Base-by-base conservation (phyloP, 2,797 vertebrate species). In the Sphenodon punctatus region DNA sequence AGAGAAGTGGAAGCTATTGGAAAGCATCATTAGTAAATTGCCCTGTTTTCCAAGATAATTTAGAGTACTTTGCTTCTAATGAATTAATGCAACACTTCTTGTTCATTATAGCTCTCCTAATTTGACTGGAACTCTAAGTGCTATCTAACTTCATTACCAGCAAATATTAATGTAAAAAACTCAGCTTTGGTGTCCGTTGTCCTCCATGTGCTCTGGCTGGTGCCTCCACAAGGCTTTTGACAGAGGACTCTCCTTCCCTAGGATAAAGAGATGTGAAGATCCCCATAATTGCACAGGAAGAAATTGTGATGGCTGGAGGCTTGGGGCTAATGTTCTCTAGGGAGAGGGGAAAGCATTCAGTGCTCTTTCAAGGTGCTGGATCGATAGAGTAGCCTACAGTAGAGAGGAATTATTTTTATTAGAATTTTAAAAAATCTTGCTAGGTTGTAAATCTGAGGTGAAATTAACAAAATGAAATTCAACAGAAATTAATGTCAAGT, bases 21-120 rank as follows among this genome's bases (percentile, higher is more conserved):
- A 75, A 88, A 90, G 66, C 72, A 59, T 41, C 0, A 1, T 51
- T 1, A 5, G 70, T 49, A 67, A 86, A 58, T 85, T 75, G 59
- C 80, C 1, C 56, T 85, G 67, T 89, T 93, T 77, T 84, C 67
- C 0, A 64, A 82, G 84, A 86, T 63, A 77, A 87, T 75, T 78
- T 51, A 74, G 70, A 3, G 30, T 78, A 66, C 83, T 89, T 89
- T 82, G 74, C 72, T 30, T 25, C 81, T 91, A 71, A 78, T 78
- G 78, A 85, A 85, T 75, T 88, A 84, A 87, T 11, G 17, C 53
- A 25, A 46, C 49, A 15, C 82, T 89, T 82, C 78, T 85, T 80
- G 48, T 75, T 81, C 86, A 42, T 82, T 90, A 75, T 48, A 58
- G 76, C 73, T 88, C 93, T 43, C 55, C 34, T 85, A 74, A 82